These are phyloP conservation scores for Cyphomyrus discorhynchus DNA, from an alignment of 2,113 vertebrate genomes.

Conservation along the genomic window DNA sequence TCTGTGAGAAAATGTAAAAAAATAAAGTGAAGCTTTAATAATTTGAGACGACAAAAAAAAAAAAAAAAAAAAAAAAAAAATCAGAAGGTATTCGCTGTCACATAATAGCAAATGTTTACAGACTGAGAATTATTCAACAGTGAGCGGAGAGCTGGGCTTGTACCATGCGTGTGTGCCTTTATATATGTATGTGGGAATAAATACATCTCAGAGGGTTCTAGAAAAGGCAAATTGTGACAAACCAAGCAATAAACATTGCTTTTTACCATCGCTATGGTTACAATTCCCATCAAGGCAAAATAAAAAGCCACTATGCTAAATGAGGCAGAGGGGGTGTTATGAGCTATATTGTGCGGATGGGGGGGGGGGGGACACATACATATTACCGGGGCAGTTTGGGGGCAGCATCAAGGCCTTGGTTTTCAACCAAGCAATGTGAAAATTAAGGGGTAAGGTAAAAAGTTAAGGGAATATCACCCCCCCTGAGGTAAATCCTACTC, in stretches of 20 bases:
- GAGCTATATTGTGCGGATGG: neutral
- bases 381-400: neutral
- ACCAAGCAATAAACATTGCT: conserved; percentile 29
- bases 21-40: conserved; percentile 21
- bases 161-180: conserved; percentile 29
- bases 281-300: conserved; percentile 42
- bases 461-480: neutral
- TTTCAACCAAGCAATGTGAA: neutral
- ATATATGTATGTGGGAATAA: conserved; percentile 28
- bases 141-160: neutral
- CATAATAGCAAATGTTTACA: conserved; percentile 6
- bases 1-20: conserved; percentile 20
- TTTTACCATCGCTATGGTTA: conserved; percentile 23
- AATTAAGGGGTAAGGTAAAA: neutral
- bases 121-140: neutral
- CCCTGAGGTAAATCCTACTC: neutral
- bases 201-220: conserved; percentile 45
- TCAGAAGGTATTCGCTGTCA: neutral
- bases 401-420: neutral
- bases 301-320: neutral
- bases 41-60: conserved; percentile 13
- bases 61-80: neutral
- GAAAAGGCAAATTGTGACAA: conserved; percentile 59
- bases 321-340: neutral
- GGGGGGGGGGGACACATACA: neutral